Evolutionary conservation across 2,888 invertebrate genomes (phyloP), one percentile per base, ranked within the genome.

Genomic region (Sarcophaga rosellei): DNA sequence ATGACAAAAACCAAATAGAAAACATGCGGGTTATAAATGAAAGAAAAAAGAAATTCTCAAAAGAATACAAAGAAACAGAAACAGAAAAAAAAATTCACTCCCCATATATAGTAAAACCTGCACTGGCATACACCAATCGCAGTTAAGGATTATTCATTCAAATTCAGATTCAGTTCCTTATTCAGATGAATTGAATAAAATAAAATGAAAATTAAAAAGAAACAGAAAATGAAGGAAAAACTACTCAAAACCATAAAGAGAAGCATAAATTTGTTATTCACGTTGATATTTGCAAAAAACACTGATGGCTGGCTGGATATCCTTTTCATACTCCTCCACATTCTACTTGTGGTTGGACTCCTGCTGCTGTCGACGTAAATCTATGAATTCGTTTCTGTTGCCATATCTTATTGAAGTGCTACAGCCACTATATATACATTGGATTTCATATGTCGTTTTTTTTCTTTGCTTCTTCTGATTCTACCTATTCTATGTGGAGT

Each of bases 11-110:
- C 21, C 44, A 45, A 17, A 62, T n/a, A 35, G 25, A 23, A 53
- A 17, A 53, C 25, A 25, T 25, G 57, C 53, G 35, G n/a, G 44
- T 5, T 23, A 82, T 61, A 53, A 11, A 69, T 35, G 68, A 5
- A 69, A 75, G n/a, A 35, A 25, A 79, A 74, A 79, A 74, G 80
- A 65, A 72, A 84, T 66, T 76, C 66, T 75, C 72, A 75, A 84
- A 70, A 66, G 79, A 72, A 70, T 75, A 15, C 15, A 35, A 35
- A 53, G 53, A 70, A 70, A 70, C 20, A n/a, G 35, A 66, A 45
- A 17, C 8, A n/a, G 23, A 70, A 74, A 74, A 63, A n/a, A 15
- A 57, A 57, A 75, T 47, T 61, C 45, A 74, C 35, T 35, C 35
- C 35, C 35, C 35, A 0, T 35, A 25, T 25, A 25, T 35, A 35